These are phyloP conservation scores for Holothuria leucospilota DNA, from an alignment of 53 echinoderm and acorn worm genomes.

Conservation along the genomic window DNA sequence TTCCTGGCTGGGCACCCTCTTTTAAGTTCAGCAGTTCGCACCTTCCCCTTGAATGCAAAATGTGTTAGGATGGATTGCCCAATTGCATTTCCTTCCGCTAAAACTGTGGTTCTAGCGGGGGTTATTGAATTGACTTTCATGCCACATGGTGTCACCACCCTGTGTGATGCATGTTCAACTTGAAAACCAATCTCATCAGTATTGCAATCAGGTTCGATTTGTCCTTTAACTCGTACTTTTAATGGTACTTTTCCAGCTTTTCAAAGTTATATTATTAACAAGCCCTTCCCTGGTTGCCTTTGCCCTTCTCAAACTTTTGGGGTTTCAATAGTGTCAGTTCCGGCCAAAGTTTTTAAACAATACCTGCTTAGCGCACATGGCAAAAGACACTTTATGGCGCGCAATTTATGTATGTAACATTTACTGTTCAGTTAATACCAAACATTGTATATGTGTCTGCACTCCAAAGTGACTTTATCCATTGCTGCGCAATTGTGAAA, in stretches of 20 bases:
- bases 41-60: constrained; percentile 18
- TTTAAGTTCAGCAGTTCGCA: not conserved
- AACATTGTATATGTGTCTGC: too few species aligned
- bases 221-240: constrained; percentile 30
- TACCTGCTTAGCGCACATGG: too few species aligned
- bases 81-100: constrained; percentile 29
- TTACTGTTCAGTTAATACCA: too few species aligned
- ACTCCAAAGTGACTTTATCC: too few species aligned
- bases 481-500: too few species aligned
- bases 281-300: constrained; percentile 9
- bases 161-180: constrained; percentile 30
- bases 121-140: constrained; percentile 13
- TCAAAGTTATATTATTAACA: constrained; percentile 6
- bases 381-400: too few species aligned
- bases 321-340: not conserved
- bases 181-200: constrained; percentile 37
- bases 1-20: constrained; percentile 16
- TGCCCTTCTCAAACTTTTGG: constrained; percentile 20
- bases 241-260: not conserved
- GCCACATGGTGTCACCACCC: constrained; percentile 4
- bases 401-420: too few species aligned
- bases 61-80: not conserved
- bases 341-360: too few species aligned
- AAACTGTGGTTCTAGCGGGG: not conserved
- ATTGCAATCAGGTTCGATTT: constrained; percentile 11